Conservation (phyloP, 1,140 invertebrate species). For the Drosophila sechellia region DNA sequence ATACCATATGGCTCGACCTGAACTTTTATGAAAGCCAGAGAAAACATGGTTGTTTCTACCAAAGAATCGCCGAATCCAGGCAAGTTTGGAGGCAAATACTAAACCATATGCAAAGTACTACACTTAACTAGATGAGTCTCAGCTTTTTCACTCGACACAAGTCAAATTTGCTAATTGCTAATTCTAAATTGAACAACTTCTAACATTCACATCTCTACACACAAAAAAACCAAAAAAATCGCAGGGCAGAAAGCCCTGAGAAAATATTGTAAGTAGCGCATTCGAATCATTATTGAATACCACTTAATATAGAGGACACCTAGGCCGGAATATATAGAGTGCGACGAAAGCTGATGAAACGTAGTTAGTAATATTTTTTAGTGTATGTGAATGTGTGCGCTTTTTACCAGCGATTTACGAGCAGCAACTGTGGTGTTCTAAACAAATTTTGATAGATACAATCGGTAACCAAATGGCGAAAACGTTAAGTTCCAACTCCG, state of each 20-base stretch:
- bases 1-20: slow-evolving; percentile 32
- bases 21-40: slow-evolving; percentile 37
- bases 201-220: slow-evolving; percentile 34
- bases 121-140: slow-evolving; percentile 47
- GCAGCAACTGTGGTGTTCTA: slow-evolving; percentile 77
- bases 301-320: slow-evolving; percentile 33
- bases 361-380: slow-evolving; percentile 72
- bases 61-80: background rate
- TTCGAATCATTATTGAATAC: slow-evolving; percentile 45
- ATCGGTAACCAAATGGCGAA: slow-evolving; percentile 45
- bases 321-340: slow-evolving; percentile 49
- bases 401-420: slow-evolving; percentile 76
- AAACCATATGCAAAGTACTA: slow-evolving; percentile 30
- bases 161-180: slow-evolving; percentile 50
- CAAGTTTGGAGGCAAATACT: slow-evolving; percentile 5
- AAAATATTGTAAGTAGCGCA: slow-evolving; percentile 54
- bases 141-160: slow-evolving; percentile 44
- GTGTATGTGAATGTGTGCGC: slow-evolving; percentile 58
- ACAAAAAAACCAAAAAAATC: slow-evolving; percentile 2
- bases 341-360: slow-evolving; percentile 55
- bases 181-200: slow-evolving; percentile 43
- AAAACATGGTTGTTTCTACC: slow-evolving; percentile 33
- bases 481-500: slow-evolving; percentile 26
- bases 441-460: slow-evolving; percentile 70
- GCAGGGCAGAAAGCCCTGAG: background rate